phyloP scores from a whole-genome alignment of 2,113 vertebrate species.

The Clarias gariepinus region DNA sequence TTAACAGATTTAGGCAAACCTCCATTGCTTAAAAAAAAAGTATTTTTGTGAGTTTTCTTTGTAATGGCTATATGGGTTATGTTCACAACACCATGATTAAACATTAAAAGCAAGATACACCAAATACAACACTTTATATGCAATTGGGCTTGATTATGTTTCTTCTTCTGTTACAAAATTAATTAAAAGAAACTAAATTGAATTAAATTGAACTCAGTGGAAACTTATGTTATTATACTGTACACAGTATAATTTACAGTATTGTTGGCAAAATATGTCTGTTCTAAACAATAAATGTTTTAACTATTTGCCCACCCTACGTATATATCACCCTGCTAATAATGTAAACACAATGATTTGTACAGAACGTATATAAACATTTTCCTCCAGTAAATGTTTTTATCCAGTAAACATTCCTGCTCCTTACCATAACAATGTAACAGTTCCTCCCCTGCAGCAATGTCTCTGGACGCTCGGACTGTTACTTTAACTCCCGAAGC shows the following conservation, averaged over 20 bases:
- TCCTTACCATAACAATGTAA: constrained; percentile 90
- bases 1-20: too few species aligned
- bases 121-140: too few species aligned
- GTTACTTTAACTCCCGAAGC: constrained; percentile 60
- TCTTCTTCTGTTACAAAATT: too few species aligned
- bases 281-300: not conserved
- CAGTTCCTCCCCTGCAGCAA: constrained; percentile 82
- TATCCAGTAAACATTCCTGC: constrained; percentile 9
- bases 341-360: not conserved
- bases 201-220: too few species aligned
- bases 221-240: not conserved
- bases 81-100: too few species aligned
- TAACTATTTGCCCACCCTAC: not conserved
- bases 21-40: too few species aligned
- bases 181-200: too few species aligned
- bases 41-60: too few species aligned
- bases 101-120: too few species aligned
- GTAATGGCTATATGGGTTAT: too few species aligned
- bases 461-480: constrained; percentile 75
- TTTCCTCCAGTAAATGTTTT: not conserved
- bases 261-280: not conserved
- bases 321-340: not conserved
- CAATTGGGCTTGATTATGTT: too few species aligned
- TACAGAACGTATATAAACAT: not conserved
- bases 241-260: not conserved